These are phyloP conservation scores for Nemotelus nigrinus DNA, from an alignment of 2,888 invertebrate genomes.

Conservation along the genomic window DNA sequence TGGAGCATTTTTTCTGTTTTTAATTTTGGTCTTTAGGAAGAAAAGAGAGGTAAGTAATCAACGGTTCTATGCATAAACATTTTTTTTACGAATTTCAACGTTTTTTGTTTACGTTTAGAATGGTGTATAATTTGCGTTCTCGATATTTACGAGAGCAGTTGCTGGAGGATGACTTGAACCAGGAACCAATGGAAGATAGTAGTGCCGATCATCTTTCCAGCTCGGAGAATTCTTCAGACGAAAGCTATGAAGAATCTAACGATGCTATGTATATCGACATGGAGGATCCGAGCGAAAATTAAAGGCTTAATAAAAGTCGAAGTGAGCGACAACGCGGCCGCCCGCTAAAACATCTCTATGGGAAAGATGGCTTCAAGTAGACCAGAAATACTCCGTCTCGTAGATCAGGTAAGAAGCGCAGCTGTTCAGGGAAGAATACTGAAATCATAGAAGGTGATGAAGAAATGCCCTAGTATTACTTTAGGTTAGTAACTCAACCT, in stretches of 20 bases:
- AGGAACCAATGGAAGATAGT: neutral
- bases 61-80: no score
- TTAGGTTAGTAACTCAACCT: no score
- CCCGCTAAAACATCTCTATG: conserved; percentile 20
- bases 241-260: conserved; percentile 15
- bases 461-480: no score
- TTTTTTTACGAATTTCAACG: conserved; percentile 56
- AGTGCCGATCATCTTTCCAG: neutral
- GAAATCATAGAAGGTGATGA: no score
- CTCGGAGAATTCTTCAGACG: no score
- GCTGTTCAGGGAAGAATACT: no score
- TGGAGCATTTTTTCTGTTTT: no score
- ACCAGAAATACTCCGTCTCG: no score
- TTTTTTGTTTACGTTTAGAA: conserved; percentile 5
- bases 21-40: no score
- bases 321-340: conserved; percentile 9
- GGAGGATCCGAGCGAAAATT: conserved; percentile 4
- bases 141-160: neutral
- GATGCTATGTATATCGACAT: conserved; percentile 10
- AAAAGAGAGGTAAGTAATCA: no score
- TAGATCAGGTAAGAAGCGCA: no score
- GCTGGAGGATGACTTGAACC: neutral
- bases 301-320: conserved; percentile 10
- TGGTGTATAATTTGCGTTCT: no score
- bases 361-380: conserved; percentile 2